Evolutionary conservation across 1,140 invertebrate genomes (phyloP).

Genomic region (Schlechtendalia chinensis): DNA sequence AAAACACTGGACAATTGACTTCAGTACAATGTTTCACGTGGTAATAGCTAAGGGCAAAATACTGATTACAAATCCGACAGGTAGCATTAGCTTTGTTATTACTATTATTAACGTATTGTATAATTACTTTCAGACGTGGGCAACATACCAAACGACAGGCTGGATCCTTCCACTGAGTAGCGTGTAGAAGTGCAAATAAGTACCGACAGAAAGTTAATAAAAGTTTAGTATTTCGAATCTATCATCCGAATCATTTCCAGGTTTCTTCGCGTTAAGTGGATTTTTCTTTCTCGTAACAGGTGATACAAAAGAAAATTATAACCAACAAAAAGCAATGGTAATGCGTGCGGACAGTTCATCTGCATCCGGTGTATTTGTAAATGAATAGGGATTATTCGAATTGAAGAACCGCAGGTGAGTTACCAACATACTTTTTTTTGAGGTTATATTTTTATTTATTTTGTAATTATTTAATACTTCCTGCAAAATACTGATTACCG

Average conservation of each 20-base stretch:
- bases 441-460: too few species aligned
- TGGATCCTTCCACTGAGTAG: slow-evolving; percentile 92
- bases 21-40: slow-evolving; percentile 98
- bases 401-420: too few species aligned
- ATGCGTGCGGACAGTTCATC: too few species aligned
- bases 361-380: too few species aligned
- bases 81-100: slow-evolving; percentile 93
- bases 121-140: slow-evolving; percentile 98
- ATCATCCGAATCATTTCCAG: slow-evolving; percentile 92
- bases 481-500: too few species aligned
- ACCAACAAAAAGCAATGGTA: too few species aligned
- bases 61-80: slow-evolving; percentile 97
- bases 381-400: too few species aligned
- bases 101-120: slow-evolving; percentile 93
- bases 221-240: slow-evolving; percentile 85
- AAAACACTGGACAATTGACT: slow-evolving; percentile 93
- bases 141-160: slow-evolving; percentile 95
- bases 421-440: too few species aligned
- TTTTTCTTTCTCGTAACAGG: slow-evolving; percentile 94
- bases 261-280: slow-evolving; percentile 95
- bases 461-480: too few species aligned
- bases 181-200: slow-evolving; percentile 96
- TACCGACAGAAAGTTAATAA: slow-evolving; percentile 94
- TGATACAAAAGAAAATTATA: slow-evolving; percentile 96
- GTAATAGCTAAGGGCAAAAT: slow-evolving; percentile 96